These are phyloP conservation scores for Dicyrtoma fusca DNA, from an alignment of 2,888 invertebrate genomes.

Conservation along the genomic window DNA sequence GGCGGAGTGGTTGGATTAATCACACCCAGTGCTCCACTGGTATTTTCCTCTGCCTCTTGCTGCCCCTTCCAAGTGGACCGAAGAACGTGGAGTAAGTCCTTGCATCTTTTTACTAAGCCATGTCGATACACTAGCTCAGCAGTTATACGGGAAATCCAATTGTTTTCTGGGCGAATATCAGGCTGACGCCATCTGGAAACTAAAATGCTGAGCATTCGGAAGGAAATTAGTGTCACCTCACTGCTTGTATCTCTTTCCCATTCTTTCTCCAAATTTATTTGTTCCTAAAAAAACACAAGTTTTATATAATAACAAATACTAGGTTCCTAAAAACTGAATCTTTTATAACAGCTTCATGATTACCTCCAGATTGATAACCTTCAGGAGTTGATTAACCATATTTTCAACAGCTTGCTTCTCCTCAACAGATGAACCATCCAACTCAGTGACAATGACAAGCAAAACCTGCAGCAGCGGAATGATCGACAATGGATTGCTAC, in stretches of 20 bases:
- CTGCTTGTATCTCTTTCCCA: slow-evolving; percentile 51
- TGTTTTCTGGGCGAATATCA: slow-evolving; percentile 52
- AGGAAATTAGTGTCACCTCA: slow-evolving; percentile 54
- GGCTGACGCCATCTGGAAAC: slow-evolving; percentile 54
- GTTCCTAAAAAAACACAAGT: not conserved
- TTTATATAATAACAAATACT: too few relatives aligned
- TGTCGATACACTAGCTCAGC: slow-evolving; percentile 51
- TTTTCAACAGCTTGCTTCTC: slow-evolving; percentile 51
- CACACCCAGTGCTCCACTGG: not conserved
- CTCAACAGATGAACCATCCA: slow-evolving; percentile 53
- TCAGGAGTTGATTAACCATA: slow-evolving; percentile 47
- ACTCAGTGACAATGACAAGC: slow-evolving; percentile 53
- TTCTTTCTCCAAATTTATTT: slow-evolving; percentile 23
- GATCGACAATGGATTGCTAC: slow-evolving; percentile 50
- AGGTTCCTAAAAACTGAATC: too few relatives aligned
- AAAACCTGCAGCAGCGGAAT: slow-evolving; percentile 55
- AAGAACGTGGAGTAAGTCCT: slow-evolving; percentile 51
- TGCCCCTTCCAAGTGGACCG: slow-evolving; percentile 55
- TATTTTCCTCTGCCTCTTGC: slow-evolving; percentile 26
- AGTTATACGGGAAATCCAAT: slow-evolving; percentile 55
- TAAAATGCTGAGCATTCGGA: slow-evolving; percentile 55
- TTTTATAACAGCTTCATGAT: too few relatives aligned
- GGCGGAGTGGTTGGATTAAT: not conserved
- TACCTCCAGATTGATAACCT: slow-evolving; percentile 54
- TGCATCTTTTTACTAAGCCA: slow-evolving; percentile 52